Evolutionary conservation across 2,797 vertebrate species (phyloP).

Genomic region (Sebastes oblongus): DNA sequence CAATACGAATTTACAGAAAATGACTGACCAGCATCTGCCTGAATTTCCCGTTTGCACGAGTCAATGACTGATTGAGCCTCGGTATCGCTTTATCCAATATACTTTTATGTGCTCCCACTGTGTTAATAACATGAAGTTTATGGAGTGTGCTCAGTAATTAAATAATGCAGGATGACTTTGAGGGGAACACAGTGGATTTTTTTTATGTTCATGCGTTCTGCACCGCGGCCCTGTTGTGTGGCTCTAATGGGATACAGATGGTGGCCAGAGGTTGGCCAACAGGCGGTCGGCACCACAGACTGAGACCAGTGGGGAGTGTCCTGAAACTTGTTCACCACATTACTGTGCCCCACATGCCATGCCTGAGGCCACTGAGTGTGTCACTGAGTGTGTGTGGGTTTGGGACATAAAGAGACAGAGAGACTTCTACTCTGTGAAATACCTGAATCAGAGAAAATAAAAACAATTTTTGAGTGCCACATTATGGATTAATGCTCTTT

Average conservation of each 20-base stretch:
- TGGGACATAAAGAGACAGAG: not conserved
- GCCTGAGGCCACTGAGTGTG: slow-evolving; percentile 37
- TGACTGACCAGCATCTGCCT: not conserved
- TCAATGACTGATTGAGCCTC: slow-evolving; percentile 47
- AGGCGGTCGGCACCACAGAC: slow-evolving; percentile 68
- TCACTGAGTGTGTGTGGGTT: slow-evolving; percentile 24
- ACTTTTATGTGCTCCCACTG: slow-evolving; percentile 72
- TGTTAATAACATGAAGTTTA: slow-evolving; percentile 76
- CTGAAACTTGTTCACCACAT: slow-evolving; percentile 62
- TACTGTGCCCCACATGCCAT: slow-evolving; percentile 58
- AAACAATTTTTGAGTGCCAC: not conserved
- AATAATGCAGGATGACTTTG: slow-evolving; percentile 74
- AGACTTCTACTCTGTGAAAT: not conserved
- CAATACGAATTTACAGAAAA: slow-evolving; percentile 1
- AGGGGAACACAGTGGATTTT: slow-evolving; percentile 40
- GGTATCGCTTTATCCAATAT: slow-evolving; percentile 69
- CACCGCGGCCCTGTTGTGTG: slow-evolving; percentile 54
- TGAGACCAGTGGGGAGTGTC: slow-evolving; percentile 67
- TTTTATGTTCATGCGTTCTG: slow-evolving; percentile 33
- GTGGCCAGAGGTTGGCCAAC: slow-evolving; percentile 63
- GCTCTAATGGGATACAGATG: slow-evolving; percentile 80
- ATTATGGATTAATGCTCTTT: not conserved
- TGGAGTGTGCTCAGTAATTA: slow-evolving; percentile 74
- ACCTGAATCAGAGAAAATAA: not conserved
- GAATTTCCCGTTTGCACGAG: slow-evolving; percentile 19